A percentile compares a stretch with the other conserved stretches of the same genome.
Conservation (phyloP, 2,888 invertebrate genomes). For the Perizoma affinitatum region DNA sequence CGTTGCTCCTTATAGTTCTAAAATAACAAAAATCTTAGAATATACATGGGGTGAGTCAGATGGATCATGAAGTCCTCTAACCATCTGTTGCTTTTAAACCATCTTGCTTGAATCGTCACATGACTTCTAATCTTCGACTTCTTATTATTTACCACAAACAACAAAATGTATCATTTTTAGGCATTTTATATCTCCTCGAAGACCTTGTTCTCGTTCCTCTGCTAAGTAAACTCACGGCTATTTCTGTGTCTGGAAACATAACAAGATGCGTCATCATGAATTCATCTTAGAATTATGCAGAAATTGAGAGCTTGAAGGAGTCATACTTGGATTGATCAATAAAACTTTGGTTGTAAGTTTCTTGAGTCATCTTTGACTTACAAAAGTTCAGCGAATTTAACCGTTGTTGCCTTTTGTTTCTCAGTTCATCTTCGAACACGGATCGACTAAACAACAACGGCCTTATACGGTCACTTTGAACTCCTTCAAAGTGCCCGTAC, state of each 20-base stretch:
- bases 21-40: too few relatives aligned
- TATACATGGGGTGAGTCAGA: too few relatives aligned
- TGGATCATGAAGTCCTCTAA: too few relatives aligned
- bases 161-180: too few relatives aligned
- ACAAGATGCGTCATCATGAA: slow-evolving; percentile 23
- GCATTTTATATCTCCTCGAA: not conserved
- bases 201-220: slow-evolving; percentile 19
- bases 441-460: slow-evolving; percentile 13
- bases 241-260: slow-evolving; percentile 21
- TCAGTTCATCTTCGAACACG: not conserved
- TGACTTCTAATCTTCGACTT: not conserved
- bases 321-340: slow-evolving; percentile 4
- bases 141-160: slow-evolving; percentile 1
- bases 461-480: slow-evolving; percentile 17
- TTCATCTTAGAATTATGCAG: slow-evolving; percentile 16
- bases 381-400: too few relatives aligned
- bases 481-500: too few relatives aligned
- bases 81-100: too few relatives aligned
- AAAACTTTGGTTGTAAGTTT: not conserved
- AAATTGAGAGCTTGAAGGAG: slow-evolving; percentile 4
- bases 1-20: too few relatives aligned
- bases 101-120: too few relatives aligned
- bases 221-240: slow-evolving; percentile 16
- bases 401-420: too few relatives aligned
- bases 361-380: slow-evolving; percentile 3